Base-by-base conservation (phyloP, 2,797 vertebrate genomes). In the Eleutherodactylus coqui region DNA sequence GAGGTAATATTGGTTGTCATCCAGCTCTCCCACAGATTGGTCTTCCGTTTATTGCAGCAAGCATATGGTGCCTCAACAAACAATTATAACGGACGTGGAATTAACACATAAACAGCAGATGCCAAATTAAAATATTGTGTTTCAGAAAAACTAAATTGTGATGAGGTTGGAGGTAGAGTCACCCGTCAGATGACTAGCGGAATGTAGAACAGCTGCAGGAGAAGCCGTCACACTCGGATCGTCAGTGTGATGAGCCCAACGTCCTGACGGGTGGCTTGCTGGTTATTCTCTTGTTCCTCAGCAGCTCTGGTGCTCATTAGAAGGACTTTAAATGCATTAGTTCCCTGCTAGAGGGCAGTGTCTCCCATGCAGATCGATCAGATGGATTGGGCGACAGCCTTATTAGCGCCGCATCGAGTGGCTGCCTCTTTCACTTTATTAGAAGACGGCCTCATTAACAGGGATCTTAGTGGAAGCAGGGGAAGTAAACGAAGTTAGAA, bases 301-400 rank as follows among this genome's bases (percentile, higher is more conserved):
- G 43, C 7, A 21, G 43, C 21, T 49, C 45, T 53, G 21, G 16
- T 64, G 6, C 78, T 79, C 78, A 79, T 64, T 79, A 79, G 58
- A 10, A 62, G 41, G 21, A 47, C 51, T 70, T 45, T 69, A 49
- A 36, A 69, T 82, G 45, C 62, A 82, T 55, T 72, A 41, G 13
- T 82, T 53, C 67, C 47, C 80, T 82, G 47, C 64, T 82, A 53
- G 64, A 83, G 69, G 69, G 70, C 82, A 83, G 82, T 45, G 13
- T 41, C 69, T 75, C 70, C 60, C 49, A 75, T 82, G 80, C 60
- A 70, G 32, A 82, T 82, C 32, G 21, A 72, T 82, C 47, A 13
- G 9, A 38, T 69, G 24, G 32, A 82, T 82, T 14, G 13, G 47
- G 11, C 41, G 64, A 82, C 78, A 64, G 55, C n/a, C 80, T 53